A percentile compares a stretch with the other conserved stretches of the same genome.
Conservation (phyloP, 2,888 invertebrate genomes). For the Hartigia nigra region DNA sequence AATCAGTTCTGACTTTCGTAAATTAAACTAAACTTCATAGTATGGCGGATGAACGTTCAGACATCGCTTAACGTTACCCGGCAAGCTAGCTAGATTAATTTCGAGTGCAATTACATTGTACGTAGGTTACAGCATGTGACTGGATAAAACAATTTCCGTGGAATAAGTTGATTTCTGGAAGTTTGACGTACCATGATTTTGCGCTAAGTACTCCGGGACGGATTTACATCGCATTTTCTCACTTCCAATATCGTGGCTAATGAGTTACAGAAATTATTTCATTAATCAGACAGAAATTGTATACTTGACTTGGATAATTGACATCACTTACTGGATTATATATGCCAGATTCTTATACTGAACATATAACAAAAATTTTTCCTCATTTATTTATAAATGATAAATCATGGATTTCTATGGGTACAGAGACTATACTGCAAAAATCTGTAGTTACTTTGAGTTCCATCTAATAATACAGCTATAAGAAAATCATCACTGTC, state of each 20-base stretch:
- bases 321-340: not conserved
- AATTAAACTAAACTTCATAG: conserved; percentile 20
- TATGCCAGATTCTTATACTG: not conserved
- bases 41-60: not conserved
- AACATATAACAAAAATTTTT: not conserved
- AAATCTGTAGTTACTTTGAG: not conserved
- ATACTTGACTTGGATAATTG: not conserved
- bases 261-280: not conserved
- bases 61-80: not conserved
- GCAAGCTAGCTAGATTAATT: conserved; percentile 36
- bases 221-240: not conserved
- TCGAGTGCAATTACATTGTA: conserved; percentile 34
- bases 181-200: not conserved
- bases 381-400: too few species aligned
- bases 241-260: not conserved
- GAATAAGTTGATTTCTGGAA: not conserved
- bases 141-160: not conserved
- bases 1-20: conserved; percentile 17
- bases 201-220: not conserved
- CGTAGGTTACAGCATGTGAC: not conserved
- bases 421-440: not conserved
- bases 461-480: not conserved
- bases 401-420: too few species aligned
- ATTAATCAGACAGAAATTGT: not conserved
- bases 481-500: not conserved